Evolutionary conservation across 92 coral and sea anemone genomes (phyloP), one percentile per base, ranked within the genome.

Genomic region (Epizoanthus stellaris): DNA sequence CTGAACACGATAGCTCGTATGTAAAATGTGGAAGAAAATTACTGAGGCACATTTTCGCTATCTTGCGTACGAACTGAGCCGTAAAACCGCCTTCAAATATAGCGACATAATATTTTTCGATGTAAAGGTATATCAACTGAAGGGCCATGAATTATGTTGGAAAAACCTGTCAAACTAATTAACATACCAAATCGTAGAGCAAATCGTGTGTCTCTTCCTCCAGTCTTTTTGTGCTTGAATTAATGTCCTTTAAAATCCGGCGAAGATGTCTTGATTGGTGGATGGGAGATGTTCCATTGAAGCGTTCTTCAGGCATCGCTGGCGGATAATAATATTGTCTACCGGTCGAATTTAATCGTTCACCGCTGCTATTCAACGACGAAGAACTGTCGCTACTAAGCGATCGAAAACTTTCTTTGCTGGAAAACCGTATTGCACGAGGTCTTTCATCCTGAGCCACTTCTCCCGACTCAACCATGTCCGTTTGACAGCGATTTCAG

Each of bases 101-200:
- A 52, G 56, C 56, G 56, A 52, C 15, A 52, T 52, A 11, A 52
- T 52, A 9, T 9, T 52, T 30, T 52, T 52, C 56, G 10, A 66
- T 38, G 13, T 30, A 67, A 3, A 38, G n/a, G 1, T 68, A 36
- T 68, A 11, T 52, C 56, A 52, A 13, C 14, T 11, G 15, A 13
- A 9, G 1, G 12, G 36, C 36, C 36, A 52, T 52, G 12, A 1
- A 52, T 6, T 52, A 1, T 52, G 12, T 52, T 11, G 56, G 56
- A 2, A 52, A 52, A 52, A 52, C 56, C 56, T 52, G 56, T 52
- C 56, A 52, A 75, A 75, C 16, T 19, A 65, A 9, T 60, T 40
- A 67, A n/a, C 88, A 67, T 73, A 92, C 95, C 93, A 92, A 62
- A 65, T 92, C 95, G 69, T 68, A 91, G 36, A 92, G 84, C 43